A percentile compares a stretch with the other conserved stretches of the same genome.
phyloP scores from a whole-genome alignment of 2,888 invertebrate species.

The Gryllus longicercus region DNA sequence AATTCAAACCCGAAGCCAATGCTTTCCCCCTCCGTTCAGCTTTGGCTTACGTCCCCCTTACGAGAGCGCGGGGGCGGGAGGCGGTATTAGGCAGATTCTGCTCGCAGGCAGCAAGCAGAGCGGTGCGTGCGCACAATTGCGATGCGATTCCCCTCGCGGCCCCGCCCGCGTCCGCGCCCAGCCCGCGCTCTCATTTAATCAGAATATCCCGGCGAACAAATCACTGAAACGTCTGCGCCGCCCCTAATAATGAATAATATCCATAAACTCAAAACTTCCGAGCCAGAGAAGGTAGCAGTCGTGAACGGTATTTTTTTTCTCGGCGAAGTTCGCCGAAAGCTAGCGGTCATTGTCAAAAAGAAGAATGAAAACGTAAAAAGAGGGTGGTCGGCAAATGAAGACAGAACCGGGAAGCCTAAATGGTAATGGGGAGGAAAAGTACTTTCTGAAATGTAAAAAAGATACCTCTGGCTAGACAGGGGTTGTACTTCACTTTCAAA shows the following conservation, averaged over 20 bases:
- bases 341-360: no score
- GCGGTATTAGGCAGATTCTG: not conserved
- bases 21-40: conserved; percentile 7
- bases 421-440: no score
- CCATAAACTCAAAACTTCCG: not conserved
- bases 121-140: not conserved
- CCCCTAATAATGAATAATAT: not conserved
- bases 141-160: not conserved
- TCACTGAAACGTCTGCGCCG: not conserved
- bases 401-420: no score
- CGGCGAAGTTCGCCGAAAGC: no score
- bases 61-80: not conserved
- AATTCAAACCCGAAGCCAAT: conserved; percentile 17
- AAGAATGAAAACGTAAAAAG: no score
- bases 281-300: not conserved
- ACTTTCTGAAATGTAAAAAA: no score
- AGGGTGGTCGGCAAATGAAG: no score
- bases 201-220: conserved; percentile 1
- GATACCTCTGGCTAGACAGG: no score
- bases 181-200: not conserved
- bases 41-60: conserved; percentile 11
- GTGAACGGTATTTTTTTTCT: not conserved
- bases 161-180: not conserved
- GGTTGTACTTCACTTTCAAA: no score
- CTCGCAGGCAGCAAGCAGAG: not conserved